Conservation (phyloP, 2,888 invertebrate species). For the Pristionchus exspectatus region DNA sequence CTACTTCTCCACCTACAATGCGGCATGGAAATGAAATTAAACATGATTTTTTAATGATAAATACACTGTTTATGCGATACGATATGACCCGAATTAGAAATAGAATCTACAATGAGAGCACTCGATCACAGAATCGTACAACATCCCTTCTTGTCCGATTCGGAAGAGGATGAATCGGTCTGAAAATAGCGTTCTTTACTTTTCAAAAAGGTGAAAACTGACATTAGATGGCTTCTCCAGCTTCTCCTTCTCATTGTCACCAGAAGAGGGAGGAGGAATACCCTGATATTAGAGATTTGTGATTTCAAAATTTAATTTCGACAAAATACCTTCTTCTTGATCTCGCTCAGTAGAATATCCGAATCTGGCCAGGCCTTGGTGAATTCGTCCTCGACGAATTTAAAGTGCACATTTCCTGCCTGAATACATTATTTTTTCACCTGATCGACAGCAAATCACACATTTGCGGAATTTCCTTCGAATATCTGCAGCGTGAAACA, state of each 20-base stretch:
- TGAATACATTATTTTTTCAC: neutral
- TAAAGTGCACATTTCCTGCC: constrained; percentile 43
- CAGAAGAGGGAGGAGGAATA: neutral
- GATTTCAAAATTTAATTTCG: neutral
- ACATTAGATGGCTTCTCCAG: constrained; percentile 36
- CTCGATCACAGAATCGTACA: constrained; percentile 34
- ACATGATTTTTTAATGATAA: neutral
- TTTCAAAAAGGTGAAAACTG: neutral
- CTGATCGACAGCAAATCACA: neutral
- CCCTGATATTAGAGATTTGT: neutral
- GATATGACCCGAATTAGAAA: neutral
- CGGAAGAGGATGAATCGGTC: constrained; percentile 20
- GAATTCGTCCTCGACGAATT: constrained; percentile 48
- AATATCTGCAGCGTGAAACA: neutral
- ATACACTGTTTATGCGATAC: neutral
- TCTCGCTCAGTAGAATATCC: constrained; percentile 21
- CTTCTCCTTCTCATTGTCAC: neutral
- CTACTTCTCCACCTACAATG: neutral
- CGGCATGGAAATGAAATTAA: neutral
- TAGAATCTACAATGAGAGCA: neutral
- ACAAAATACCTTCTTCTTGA: constrained; percentile 33
- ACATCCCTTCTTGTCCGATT: constrained; percentile 41
- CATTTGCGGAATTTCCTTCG: neutral
- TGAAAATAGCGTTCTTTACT: neutral
- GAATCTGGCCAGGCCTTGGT: constrained; percentile 17